phyloP scores from a whole-genome alignment of 2,797 vertebrate genomes.

The Cyclopterus lumpus region DNA sequence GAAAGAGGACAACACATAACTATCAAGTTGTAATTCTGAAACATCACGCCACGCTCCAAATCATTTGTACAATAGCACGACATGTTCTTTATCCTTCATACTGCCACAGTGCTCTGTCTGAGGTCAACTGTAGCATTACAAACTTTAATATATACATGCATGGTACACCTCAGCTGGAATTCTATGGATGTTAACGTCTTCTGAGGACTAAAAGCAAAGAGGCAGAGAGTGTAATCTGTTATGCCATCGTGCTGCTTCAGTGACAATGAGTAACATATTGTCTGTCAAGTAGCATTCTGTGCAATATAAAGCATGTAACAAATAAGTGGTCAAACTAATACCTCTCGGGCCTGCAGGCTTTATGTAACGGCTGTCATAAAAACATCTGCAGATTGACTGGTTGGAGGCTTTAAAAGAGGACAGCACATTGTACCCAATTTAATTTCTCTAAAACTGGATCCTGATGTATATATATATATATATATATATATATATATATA shows the following conservation, averaged over 20 bases:
- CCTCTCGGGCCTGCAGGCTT: constrained; percentile 10
- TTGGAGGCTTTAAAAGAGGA: constrained; percentile 7
- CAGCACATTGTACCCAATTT: not conserved
- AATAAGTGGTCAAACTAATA: constrained; percentile 33
- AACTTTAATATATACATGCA: not conserved
- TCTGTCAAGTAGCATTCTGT: constrained; percentile 15
- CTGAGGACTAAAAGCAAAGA: constrained; percentile 13
- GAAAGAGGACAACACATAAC: not conserved
- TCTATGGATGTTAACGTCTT: constrained; percentile 11
- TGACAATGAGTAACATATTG: constrained; percentile 47
- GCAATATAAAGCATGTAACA: constrained; percentile 37
- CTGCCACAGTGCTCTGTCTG: not conserved
- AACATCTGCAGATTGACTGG: constrained; percentile 24
- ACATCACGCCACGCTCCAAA: not conserved
- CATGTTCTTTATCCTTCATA: not conserved
- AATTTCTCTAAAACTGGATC: not conserved
- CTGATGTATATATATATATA: too few species aligned
- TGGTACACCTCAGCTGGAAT: not conserved
- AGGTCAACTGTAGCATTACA: not conserved
- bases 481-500: too few species aligned
- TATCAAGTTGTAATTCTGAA: not conserved
- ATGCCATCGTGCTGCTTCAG: constrained; percentile 6
- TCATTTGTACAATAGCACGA: not conserved
- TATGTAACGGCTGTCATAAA: constrained; percentile 19
- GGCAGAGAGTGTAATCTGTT: constrained; percentile 22